phyloP scores from a whole-genome alignment of 2,888 invertebrate genomes.

The Pseudoips prasinana region DNA sequence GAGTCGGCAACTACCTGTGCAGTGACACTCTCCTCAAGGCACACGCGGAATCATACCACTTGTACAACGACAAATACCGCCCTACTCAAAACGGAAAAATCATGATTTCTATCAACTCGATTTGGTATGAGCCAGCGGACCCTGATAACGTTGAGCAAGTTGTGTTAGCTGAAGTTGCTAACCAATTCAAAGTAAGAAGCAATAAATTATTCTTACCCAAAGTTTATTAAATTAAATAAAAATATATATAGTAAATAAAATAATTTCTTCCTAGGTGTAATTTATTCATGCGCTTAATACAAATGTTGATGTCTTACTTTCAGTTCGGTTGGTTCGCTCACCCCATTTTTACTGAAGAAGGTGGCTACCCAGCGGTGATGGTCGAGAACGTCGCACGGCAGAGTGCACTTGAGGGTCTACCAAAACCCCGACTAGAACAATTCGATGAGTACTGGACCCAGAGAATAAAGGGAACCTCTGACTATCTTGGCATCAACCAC shows the following conservation, averaged over 20 bases:
- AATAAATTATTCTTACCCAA: too few relatives aligned
- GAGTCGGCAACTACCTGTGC: constrained; percentile 84
- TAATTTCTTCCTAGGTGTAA: too few relatives aligned
- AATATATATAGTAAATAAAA: too few relatives aligned
- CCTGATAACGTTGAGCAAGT: constrained; percentile 64
- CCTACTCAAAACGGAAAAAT: constrained; percentile 77
- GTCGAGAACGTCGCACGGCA: constrained; percentile 66
- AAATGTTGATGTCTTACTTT: too few relatives aligned
- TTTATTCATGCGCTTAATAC: too few relatives aligned
- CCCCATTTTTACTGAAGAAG: constrained; percentile 73
- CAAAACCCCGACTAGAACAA: constrained; percentile 65
- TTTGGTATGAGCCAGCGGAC: constrained; percentile 76
- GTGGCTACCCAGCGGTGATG: constrained; percentile 76
- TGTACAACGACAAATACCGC: constrained; percentile 84
- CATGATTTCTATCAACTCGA: constrained; percentile 79
- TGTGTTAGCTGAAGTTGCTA: constrained; percentile 71
- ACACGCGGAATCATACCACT: constrained; percentile 84
- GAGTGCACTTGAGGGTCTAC: constrained; percentile 65
- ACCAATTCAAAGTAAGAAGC: constrained; percentile 73
- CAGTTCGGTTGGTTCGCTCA: constrained; percentile 81
- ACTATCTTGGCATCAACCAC: constrained; percentile 76
- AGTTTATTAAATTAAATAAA: too few relatives aligned
- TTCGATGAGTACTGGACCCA: constrained; percentile 71
- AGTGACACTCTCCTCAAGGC: constrained; percentile 84
- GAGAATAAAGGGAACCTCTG: constrained; percentile 73